Percentiles rank a stretch among this genome's conserved stretches.
Evolutionary conservation across 2,113 vertebrate genomes (phyloP).

Genomic region (Hippoglossus stenolepis): DNA sequence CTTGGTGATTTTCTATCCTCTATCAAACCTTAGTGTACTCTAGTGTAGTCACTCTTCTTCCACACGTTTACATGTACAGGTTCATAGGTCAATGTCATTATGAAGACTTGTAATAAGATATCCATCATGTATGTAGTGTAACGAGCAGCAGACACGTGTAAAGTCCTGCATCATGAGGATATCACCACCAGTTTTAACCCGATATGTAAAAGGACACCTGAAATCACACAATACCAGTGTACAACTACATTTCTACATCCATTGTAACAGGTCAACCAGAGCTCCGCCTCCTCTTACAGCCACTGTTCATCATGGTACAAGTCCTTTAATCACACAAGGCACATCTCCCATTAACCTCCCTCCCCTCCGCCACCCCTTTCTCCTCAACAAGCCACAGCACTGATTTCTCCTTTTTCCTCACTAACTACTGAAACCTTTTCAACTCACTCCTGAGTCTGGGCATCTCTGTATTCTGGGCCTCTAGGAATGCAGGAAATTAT

Average conservation of each 20-base stretch:
- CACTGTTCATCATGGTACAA: constrained; percentile 15
- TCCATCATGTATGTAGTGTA: constrained; percentile 5
- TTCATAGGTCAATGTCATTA: not conserved
- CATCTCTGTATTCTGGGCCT: constrained; percentile 5
- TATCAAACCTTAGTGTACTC: not conserved
- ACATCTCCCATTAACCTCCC: constrained; percentile 14
- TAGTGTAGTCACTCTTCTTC: not conserved
- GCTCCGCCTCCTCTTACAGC: constrained; percentile 12
- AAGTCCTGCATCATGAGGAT: not conserved
- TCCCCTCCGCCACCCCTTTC: not conserved
- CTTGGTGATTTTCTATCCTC: constrained; percentile 5
- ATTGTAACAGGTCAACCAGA: constrained; percentile 12
- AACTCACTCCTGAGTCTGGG: not conserved
- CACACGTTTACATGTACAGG: not conserved
- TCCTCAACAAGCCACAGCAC: not conserved
- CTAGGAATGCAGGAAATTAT: constrained; percentile 3
- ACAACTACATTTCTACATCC: constrained; percentile 18
- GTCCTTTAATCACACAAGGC: constrained; percentile 48
- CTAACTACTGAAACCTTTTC: not conserved
- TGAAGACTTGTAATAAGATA: not conserved
- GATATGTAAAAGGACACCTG: constrained; percentile 15
- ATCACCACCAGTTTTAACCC: not conserved
- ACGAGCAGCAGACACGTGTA: constrained; percentile 8
- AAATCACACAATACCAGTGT: constrained; percentile 37
- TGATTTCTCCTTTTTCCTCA: not conserved